phyloP scores from a whole-genome alignment of 1,140 invertebrate species.

The Littorina saxatilis region DNA sequence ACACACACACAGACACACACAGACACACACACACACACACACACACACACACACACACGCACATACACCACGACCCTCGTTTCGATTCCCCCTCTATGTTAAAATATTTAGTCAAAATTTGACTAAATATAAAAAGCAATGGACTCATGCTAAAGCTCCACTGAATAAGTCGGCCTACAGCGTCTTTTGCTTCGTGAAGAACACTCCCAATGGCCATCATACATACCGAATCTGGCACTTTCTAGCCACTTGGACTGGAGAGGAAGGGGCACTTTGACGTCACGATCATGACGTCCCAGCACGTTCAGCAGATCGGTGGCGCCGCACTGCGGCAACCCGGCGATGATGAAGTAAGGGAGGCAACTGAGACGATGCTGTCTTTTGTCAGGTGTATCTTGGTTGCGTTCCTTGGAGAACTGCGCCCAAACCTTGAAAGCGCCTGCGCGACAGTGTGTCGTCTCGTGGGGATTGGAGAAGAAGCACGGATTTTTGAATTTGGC shows the following conservation, averaged over 20 bases:
- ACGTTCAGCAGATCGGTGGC: constrained; percentile 22
- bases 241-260: constrained; percentile 37
- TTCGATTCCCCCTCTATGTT: not conserved
- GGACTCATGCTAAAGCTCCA: too few species aligned
- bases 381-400: not conserved
- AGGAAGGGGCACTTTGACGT: constrained; percentile 13
- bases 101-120: too few species aligned
- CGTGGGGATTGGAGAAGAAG: not conserved
- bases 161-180: too few species aligned
- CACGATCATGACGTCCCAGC: constrained; percentile 34
- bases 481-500: constrained; percentile 42
- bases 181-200: not conserved
- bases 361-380: constrained; percentile 17
- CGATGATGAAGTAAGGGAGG: constrained; percentile 44
- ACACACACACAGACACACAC: constrained; percentile 1
- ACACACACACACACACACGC: not conserved
- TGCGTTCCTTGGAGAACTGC: not conserved
- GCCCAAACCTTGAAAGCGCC: not conserved
- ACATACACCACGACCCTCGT: not conserved
- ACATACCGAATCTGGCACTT: constrained; percentile 26
- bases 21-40: not conserved
- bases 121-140: too few species aligned
- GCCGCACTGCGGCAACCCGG: constrained; percentile 36
- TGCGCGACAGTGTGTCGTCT: not conserved
- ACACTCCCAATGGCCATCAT: not conserved